Evolutionary conservation across 2,888 invertebrate species (phyloP), one percentile per base, ranked within the genome.

Genomic region (Hemithea aestivaria): DNA sequence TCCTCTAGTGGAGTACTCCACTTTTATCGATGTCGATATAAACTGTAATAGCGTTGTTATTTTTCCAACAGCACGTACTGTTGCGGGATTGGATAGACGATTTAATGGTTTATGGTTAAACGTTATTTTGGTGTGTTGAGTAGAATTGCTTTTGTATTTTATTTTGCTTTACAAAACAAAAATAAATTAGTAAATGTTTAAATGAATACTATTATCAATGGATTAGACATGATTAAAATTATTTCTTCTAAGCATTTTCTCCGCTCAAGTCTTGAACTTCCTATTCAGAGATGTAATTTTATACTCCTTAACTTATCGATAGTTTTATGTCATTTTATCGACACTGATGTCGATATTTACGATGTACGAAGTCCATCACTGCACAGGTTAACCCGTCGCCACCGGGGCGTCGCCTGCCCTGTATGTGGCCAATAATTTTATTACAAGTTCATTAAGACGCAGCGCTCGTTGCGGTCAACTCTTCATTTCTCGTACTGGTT

Each of bases 391-490:
- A 81, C 77, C 79, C 76, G 70, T 73, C 73, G 75, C 64, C 62
- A 66, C 64, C 66, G 71, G 83, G 84, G 83, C 82, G 81, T 80
- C 72, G 79, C 73, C 77, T 74, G 68, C 82, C 69, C 83, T 73
- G 77, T 83, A 76, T 83, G 83, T 79, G 78, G 82, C 82, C 83
- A 87, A 85, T 87, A 84, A 85, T 83, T 85, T 83, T 82, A 85
- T 85, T 85, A 85, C 82, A 76, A 78, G 77, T 85, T 85, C 81
- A 85, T 85, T 84, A 84, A 75, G 78, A 78, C 65, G 60, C 66
- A 66, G 77, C 65, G 60, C 66, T 66, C 64, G 65, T 71, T 69
- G 72, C 51, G 63, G 61, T 66, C 64, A 66, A 66, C 62, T 70
- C 57, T 57, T 61, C 55, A 63, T 66, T 64, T 54, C 60, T 56